Percentiles rank a stretch among this genome's conserved stretches.
Evolutionary conservation across 1,140 invertebrate species (phyloP).

Genomic region (Agrilus planipennis): DNA sequence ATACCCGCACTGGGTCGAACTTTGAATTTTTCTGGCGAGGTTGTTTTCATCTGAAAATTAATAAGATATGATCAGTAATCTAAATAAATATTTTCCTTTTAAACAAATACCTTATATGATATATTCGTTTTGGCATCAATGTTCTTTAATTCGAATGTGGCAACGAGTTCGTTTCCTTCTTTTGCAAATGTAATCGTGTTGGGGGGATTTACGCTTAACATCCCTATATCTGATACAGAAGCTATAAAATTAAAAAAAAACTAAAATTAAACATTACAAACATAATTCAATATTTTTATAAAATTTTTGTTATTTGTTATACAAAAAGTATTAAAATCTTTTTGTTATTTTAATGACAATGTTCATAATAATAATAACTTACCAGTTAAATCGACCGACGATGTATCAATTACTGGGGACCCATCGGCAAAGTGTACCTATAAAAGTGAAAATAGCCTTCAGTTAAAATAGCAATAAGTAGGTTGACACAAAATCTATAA

Average conservation of each 20-base stretch:
- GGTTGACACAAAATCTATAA: too few relatives aligned
- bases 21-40: constrained; percentile 75
- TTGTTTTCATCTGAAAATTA: constrained; percentile 54
- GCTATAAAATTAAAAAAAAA: too few relatives aligned
- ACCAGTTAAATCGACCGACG: too few relatives aligned
- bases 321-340: too few relatives aligned
- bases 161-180: constrained; percentile 49
- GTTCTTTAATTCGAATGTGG: constrained; percentile 56
- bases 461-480: too few relatives aligned
- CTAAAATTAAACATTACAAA: too few relatives aligned
- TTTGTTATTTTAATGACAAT: too few relatives aligned
- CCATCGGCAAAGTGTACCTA: constrained; percentile 47
- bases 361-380: too few relatives aligned
- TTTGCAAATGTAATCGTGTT: constrained; percentile 51
- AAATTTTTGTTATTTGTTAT: too few relatives aligned
- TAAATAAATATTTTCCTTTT: constrained; percentile 7
- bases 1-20: constrained; percentile 75
- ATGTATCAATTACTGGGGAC: constrained; percentile 40
- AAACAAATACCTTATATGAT: constrained; percentile 56
- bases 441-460: too few relatives aligned
- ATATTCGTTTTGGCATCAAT: constrained; percentile 45
- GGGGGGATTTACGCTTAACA: constrained; percentile 40
- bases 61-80: constrained; percentile 5
- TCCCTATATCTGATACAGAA: constrained; percentile 8
- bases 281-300: too few relatives aligned